phyloP scores from a whole-genome alignment of 2,113 vertebrate species.

The Thamnophis sirtalis region DNA sequence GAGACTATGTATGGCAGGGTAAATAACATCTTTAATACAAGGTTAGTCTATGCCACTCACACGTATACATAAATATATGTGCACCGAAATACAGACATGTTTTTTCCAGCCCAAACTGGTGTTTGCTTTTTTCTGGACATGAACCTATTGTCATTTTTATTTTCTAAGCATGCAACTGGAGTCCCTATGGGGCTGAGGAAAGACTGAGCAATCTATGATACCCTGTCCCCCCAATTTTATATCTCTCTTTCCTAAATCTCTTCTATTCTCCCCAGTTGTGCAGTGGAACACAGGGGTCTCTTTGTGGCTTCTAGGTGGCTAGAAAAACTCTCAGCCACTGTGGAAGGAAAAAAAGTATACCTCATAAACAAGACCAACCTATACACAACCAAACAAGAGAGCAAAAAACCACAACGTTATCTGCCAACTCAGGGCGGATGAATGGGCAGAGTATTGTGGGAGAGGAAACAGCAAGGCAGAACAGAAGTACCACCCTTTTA shows the following conservation, averaged over 20 bases:
- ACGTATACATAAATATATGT: not conserved
- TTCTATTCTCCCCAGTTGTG: not conserved
- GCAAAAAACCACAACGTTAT: conserved; percentile 18
- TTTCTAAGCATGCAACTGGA: not conserved
- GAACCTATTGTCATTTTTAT: not conserved
- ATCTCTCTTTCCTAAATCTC: not conserved
- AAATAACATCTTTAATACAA: not conserved
- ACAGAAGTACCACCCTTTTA: not conserved
- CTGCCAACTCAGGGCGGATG: conserved; percentile 9
- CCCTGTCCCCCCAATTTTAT: too few relatives aligned
- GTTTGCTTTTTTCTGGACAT: not conserved
- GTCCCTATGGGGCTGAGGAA: not conserved
- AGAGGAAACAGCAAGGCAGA: conserved; percentile 12
- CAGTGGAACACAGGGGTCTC: not conserved
- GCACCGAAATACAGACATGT: not conserved
- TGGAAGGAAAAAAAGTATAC: not conserved
- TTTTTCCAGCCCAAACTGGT: not conserved
- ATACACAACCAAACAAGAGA: not conserved
- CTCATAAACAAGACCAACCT: conserved; percentile 12
- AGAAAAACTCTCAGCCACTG: not conserved
- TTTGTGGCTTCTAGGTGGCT: not conserved
- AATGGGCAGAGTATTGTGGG: conserved; percentile 11
- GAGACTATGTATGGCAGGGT: not conserved
- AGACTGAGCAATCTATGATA: not conserved
- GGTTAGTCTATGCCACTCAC: not conserved